Base-by-base conservation (phyloP, 1,140 invertebrate genomes). In the Hylyphantes graminicola region DNA sequence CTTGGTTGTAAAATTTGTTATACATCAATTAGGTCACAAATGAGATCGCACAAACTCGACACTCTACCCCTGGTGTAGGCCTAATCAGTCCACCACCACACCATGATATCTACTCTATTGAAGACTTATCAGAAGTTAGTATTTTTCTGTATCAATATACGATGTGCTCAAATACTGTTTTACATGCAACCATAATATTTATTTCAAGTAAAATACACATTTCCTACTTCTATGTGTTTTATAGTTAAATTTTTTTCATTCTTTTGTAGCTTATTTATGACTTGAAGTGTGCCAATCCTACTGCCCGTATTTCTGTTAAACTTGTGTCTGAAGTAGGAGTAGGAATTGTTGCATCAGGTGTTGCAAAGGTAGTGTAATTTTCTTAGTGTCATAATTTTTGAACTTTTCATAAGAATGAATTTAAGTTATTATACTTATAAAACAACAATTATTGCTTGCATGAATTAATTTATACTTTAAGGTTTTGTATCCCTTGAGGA, bases 91-190 rank as follows among this genome's bases (percentile, higher is more conserved):
- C 98, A 54, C 98, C 98, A 7, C 98, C 98, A 7, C 98, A 99
- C 92, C 98, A 99, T 90, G 98, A 99, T 89, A 99, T 99, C 89
- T 99, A 99, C 90, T 98, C 97, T 55, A 99, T 99, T 88, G 98
- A 99, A 91, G 98, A 99, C 92, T 91, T 99, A 86, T 96, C 98
- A 3, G 96, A 99, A 63, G 85, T 86, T 54, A 57, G 10, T 72
- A 61, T 80, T 64, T 74, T 68, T 68, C 12, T 21, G 48, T 50
- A 9, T 72, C 17, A 10, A 72, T 72, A 4, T 59, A n/a, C 0
- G 12, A 59, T 13, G n/a, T 59, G n/a, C 7, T 59, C 57, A 13
- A 9, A 59, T 59, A n/a, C 11, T 5, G 11, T 7, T 13, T 13
- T n/a, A 59, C 2, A 59, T 13, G 0, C 5, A 6, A 59, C n/a